Evolutionary conservation across 2,888 invertebrate species (phyloP), one percentile per base, ranked within the genome.

Genomic region (Heterodera filipjevi): DNA sequence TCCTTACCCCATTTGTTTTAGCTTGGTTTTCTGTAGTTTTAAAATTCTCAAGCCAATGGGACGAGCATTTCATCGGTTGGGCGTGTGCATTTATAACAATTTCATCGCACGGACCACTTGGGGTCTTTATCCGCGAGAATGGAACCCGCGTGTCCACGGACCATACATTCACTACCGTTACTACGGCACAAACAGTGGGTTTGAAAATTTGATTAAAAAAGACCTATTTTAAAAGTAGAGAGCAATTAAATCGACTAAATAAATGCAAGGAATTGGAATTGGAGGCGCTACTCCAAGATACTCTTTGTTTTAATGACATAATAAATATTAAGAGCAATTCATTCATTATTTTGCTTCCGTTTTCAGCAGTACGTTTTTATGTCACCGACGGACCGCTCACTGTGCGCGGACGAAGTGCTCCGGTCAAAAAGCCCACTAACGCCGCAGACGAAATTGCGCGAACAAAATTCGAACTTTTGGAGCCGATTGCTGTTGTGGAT

Each of bases 121-220:
- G 89, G 96, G 96, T 86, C 94, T 95, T 90, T 96, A 96, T 92
- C 96, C 96, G 76, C 92, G 92, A 80, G 95, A 94, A 89, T 97
- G 95, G 90, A 94, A 96, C 90, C 93, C 94, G 66, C 93, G 93
- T 88, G 92, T 94, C 77, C 97, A 97, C 89, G 97, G 97, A 79
- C 94, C 95, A 0, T 97, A 95, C 89, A 95, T 96, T 91, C 96
- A 97, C 71, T 94, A 94, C 79, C 93, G 95, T 84, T 96, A 90
- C 89, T 97, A 97, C 91, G 97, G 97, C n/a, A 75, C 64, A 90
- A 95, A 95, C 92, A 92, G 96, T 96, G 92, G 93, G 93, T 91
- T 79, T 77, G 27, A 39, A 39, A 39, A 6, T 12, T 39, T 39
- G n/a, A n/a, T n/a, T n/a, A n/a, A n/a, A n/a, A n/a, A n/a, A n/a